These are phyloP conservation scores for Sapayoa aenigma DNA, from an alignment of 2,113 vertebrate species.

Conservation along the genomic window DNA sequence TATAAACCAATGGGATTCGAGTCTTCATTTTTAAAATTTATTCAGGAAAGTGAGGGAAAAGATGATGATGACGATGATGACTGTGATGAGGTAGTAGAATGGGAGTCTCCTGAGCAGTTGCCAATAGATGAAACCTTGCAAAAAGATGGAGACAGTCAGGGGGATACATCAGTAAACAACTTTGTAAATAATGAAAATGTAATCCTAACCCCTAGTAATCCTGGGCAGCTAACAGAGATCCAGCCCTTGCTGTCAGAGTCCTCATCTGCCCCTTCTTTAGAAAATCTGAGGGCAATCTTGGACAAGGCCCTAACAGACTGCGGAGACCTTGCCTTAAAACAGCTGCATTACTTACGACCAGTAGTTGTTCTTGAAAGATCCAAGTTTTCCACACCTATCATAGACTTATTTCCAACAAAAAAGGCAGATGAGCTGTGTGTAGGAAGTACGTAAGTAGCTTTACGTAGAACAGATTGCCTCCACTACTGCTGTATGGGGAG, in stretches of 20 bases:
- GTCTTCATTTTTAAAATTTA: constrained; percentile 94
- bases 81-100: constrained; percentile 70
- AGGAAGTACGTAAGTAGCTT: constrained; percentile 82
- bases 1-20: constrained; percentile 96
- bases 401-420: constrained; percentile 88
- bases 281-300: constrained; percentile 91
- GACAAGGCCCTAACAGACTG: constrained; percentile 94
- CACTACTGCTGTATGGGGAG: constrained; percentile 72
- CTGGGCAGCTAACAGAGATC: constrained; percentile 72
- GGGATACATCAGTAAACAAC: constrained; percentile 15
- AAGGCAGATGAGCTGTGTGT: constrained; percentile 88
- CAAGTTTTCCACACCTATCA: constrained; percentile 82
- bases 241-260: constrained; percentile 82
- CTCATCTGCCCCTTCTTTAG: constrained; percentile 80
- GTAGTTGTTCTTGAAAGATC: constrained; percentile 95
- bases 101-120: constrained; percentile 70
- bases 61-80: constrained; percentile 66
- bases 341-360: constrained; percentile 95
- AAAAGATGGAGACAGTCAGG: constrained; percentile 51
- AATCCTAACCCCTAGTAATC: constrained; percentile 73
- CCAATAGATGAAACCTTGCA: constrained; percentile 37
- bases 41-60: constrained; percentile 89
- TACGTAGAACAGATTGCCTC: constrained; percentile 70
- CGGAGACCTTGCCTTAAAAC: constrained; percentile 97
- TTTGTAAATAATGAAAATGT: constrained; percentile 80